These are phyloP conservation scores for Drosophila lowei DNA, from an alignment of 1,140 invertebrate species.

Conservation along the genomic window DNA sequence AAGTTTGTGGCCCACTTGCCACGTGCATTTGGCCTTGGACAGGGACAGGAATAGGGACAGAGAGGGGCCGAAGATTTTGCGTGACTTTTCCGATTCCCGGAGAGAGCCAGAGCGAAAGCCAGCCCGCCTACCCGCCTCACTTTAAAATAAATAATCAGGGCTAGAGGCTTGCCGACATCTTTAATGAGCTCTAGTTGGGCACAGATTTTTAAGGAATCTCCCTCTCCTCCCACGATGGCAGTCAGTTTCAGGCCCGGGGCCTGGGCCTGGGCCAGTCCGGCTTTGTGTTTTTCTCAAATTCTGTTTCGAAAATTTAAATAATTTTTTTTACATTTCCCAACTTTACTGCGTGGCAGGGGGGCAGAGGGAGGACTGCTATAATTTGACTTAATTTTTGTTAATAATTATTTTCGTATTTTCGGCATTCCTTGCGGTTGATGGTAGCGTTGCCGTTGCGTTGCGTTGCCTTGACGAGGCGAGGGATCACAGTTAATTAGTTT, in stretches of 20 bases:
- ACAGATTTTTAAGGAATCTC: slow-evolving; percentile 54
- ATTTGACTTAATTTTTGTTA: slow-evolving; percentile 81
- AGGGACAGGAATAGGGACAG: neutral
- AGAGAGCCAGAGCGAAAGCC: neutral
- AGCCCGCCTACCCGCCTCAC: slow-evolving; percentile 7
- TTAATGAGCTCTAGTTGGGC: slow-evolving; percentile 76
- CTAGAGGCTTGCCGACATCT: slow-evolving; percentile 32
- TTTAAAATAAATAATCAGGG: slow-evolving; percentile 55
- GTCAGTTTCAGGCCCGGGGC: slow-evolving; percentile 44
- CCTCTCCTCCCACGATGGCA: slow-evolving; percentile 3
- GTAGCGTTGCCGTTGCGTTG: slow-evolving; percentile 1
- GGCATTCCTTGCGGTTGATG: slow-evolving; percentile 69
- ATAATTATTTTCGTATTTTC: slow-evolving; percentile 80
- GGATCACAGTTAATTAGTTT: slow-evolving; percentile 81
- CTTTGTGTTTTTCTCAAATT: slow-evolving; percentile 50
- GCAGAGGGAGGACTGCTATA: slow-evolving; percentile 30
- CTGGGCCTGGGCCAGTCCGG: slow-evolving; percentile 18
- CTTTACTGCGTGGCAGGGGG: slow-evolving; percentile 53
- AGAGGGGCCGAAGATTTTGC: slow-evolving; percentile 20
- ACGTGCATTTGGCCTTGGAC: slow-evolving; percentile 32
- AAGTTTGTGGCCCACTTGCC: slow-evolving; percentile 31
- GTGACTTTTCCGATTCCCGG: slow-evolving; percentile 60
- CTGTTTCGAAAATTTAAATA: slow-evolving; percentile 67
- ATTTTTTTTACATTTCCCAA: slow-evolving; percentile 42
- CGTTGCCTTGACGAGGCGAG: slow-evolving; percentile 56